Base-by-base conservation (phyloP, 2,888 invertebrate species). In the Ichneumoninae sp. region DNA sequence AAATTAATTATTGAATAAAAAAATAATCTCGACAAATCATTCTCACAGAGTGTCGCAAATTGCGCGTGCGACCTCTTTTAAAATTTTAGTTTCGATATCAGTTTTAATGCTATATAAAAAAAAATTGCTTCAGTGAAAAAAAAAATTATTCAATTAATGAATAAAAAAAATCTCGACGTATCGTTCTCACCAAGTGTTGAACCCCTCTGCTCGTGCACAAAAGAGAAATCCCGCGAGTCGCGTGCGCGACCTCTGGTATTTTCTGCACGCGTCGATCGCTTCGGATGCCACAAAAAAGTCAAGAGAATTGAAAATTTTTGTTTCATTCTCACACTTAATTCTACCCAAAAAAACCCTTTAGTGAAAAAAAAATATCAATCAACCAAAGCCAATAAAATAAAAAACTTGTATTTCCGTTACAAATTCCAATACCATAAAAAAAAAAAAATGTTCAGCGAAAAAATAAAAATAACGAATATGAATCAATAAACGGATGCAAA, bases 171-270 rank as follows among this genome's bases (percentile, higher is more conserved):
- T 40, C 40, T 40, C 10, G 40, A 40, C 40, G 40, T 2, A 40
- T 40, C 40, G 40, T 40, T 40, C 40, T 40, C 40, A 40, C 40
- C 40, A 8, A 40, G 40, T 10, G 52, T 16, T 13, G n/a, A 52
- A 40, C 40, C 40, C 5, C 40, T 19, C n/a, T 6, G n/a, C n/a
- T 52, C 52, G 16, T 52, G n/a, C 52, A 52, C n/a, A n/a, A 52
- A 54, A 54, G 19, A 10, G 22, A 13, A 13, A 26, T 16, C 10
- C 60, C 5, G 13, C 30, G 62, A 22, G 74, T 26, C 79, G 70
- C 52, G 70, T 52, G 68, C 47, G 82, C 70, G 33, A 44, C 19
- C 44, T 47, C 44, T 22, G 36, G 36, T 72, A 74, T 80, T 74
- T 69, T 44, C 68, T 74, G 54, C 70, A 57, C 65, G 76, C 79